A percentile compares a stretch with the other conserved stretches of the same genome.
Evolutionary conservation across 2,888 invertebrate genomes (phyloP).

Genomic region (Belgica antarctica): DNA sequence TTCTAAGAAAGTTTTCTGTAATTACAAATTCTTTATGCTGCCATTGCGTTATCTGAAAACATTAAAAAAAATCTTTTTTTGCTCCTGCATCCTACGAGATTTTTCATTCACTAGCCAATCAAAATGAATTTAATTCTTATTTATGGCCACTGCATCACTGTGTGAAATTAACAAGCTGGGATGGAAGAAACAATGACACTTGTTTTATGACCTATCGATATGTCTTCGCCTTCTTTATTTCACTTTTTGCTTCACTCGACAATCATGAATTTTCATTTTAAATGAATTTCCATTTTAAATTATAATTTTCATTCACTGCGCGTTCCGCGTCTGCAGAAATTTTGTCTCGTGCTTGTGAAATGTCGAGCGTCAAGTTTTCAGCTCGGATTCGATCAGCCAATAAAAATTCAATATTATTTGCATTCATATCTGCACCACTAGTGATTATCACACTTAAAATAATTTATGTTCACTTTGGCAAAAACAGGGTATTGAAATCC

Average conservation of each 20-base stretch:
- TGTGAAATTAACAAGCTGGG: conserved; percentile 12
- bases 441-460: too few relatives aligned
- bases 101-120: conserved; percentile 16
- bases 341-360: conserved; percentile 12
- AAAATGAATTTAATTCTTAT: conserved; percentile 19
- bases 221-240: conserved; percentile 18
- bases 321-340: background rate
- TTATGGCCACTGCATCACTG: conserved; percentile 19
- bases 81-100: background rate
- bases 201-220: background rate
- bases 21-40: too few relatives aligned
- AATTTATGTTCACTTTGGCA: too few relatives aligned
- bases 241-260: background rate
- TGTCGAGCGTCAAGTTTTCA: background rate
- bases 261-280: background rate
- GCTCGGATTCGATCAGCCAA: background rate
- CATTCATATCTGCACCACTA: background rate
- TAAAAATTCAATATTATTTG: conserved; percentile 36
- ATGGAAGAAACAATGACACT: conserved; percentile 28
- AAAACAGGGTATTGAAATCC: too few relatives aligned
- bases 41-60: background rate
- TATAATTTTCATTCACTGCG: conserved; percentile 27
- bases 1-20: background rate
- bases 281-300: conserved; percentile 36
- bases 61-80: background rate